Evolutionary conservation across 1,140 invertebrate species (phyloP).

Genomic region (Eriocheir sinensis): DNA sequence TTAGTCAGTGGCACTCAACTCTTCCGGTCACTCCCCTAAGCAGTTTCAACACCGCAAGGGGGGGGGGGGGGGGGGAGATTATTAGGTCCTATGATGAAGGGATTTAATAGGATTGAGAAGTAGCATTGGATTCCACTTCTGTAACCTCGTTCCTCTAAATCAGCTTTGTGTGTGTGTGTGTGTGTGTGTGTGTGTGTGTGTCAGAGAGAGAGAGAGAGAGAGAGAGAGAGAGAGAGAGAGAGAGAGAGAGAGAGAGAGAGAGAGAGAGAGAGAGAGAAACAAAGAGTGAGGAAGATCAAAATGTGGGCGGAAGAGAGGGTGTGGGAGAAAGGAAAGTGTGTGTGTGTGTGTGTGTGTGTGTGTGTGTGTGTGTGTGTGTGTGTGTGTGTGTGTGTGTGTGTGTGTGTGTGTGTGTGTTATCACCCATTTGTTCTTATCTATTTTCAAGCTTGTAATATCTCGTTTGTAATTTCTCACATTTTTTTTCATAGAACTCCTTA

Average conservation of each 20-base stretch:
- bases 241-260: neutral
- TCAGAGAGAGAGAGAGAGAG: neutral
- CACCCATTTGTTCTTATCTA: no score
- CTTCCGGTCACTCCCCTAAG: no score
- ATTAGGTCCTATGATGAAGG: no score
- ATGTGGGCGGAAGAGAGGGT: neutral
- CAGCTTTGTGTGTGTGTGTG: neutral
- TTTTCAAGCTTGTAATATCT: no score
- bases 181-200: constrained; percentile 25
- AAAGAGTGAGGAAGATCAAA: neutral
- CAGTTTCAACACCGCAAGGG: no score
- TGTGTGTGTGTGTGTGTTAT: neutral
- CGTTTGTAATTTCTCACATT: no score
- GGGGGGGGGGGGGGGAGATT: no score
- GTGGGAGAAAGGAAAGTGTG: neutral
- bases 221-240: neutral
- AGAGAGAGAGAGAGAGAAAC: neutral
- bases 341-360: constrained; percentile 9
- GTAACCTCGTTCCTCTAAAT: no score
- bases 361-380: constrained; percentile 22
- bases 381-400: constrained; percentile 19
- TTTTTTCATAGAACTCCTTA: no score
- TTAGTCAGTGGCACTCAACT: no score
- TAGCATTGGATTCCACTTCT: no score
- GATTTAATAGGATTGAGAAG: no score